These are phyloP conservation scores for Sebastes kiyomatsui DNA, from an alignment of 2,797 vertebrate species.

Conservation along the genomic window DNA sequence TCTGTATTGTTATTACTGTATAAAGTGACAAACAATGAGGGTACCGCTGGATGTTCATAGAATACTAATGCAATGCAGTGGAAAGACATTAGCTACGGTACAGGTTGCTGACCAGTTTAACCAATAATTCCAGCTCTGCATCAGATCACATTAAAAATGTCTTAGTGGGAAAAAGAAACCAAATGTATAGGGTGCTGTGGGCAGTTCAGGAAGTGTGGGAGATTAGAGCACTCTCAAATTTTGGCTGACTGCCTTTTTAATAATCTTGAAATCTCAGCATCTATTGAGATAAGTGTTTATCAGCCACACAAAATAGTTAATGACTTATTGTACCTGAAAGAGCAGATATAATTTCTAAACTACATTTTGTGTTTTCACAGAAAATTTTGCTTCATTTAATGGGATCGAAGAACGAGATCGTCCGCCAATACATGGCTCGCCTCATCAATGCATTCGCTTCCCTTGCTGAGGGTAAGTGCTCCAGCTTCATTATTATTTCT, in stretches of 20 bases:
- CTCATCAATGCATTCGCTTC: conserved; percentile 94
- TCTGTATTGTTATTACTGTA: not conserved
- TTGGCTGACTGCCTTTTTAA: not conserved
- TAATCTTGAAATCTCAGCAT: not conserved
- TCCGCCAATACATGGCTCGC: conserved; percentile 91
- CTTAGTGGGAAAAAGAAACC: not conserved
- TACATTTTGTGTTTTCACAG: conserved; percentile 68
- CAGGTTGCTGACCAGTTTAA: not conserved
- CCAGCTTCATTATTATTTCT: conserved; percentile 15
- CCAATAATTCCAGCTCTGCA: not conserved
- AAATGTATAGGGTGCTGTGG: not conserved
- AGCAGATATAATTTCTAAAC: not conserved
- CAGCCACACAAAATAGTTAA: not conserved
- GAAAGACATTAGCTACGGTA: not conserved
- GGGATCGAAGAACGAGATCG: conserved; percentile 86
- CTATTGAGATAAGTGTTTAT: not conserved
- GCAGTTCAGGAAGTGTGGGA: not conserved
- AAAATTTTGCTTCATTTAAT: conserved; percentile 86
- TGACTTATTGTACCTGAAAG: not conserved
- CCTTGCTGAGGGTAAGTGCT: conserved; percentile 89
- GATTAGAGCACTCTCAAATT: not conserved
- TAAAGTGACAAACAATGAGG: not conserved
- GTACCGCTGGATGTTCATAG: not conserved
- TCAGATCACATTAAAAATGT: not conserved
- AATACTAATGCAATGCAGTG: not conserved